Evolutionary conservation across 2,888 invertebrate genomes (phyloP).

Genomic region (Lithosia quadra): DNA sequence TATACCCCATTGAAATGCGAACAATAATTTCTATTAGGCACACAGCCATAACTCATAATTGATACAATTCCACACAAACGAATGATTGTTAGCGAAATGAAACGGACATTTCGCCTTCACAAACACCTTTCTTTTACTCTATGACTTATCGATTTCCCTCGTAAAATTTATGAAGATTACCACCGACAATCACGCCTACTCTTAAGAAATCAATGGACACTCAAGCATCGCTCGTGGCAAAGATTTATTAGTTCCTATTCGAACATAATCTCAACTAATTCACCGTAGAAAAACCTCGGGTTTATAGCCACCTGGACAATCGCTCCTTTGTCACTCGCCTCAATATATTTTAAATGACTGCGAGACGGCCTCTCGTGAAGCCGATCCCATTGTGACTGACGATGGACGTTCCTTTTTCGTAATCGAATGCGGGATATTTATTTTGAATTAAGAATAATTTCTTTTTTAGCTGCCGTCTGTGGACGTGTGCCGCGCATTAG

Average conservation of each 20-base stretch:
- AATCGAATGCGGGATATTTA: slow-evolving; percentile 71
- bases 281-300: slow-evolving; percentile 81
- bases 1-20: slow-evolving; percentile 34
- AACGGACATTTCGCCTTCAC: slow-evolving; percentile 53
- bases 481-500: slow-evolving; percentile 85
- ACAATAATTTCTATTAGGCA: slow-evolving; percentile 58
- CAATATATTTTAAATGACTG: slow-evolving; percentile 86
- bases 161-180: slow-evolving; percentile 84
- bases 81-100: slow-evolving; percentile 70
- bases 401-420: slow-evolving; percentile 73
- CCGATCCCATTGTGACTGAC: slow-evolving; percentile 78
- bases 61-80: slow-evolving; percentile 56
- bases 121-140: slow-evolving; percentile 58
- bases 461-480: slow-evolving; percentile 81
- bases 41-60: slow-evolving; percentile 62
- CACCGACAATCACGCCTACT: slow-evolving; percentile 77
- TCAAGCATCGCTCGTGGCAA: slow-evolving; percentile 61
- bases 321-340: slow-evolving; percentile 75
- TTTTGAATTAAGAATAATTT: slow-evolving; percentile 83
- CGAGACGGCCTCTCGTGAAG: slow-evolving; percentile 71
- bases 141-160: slow-evolving; percentile 67
- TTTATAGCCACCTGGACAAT: slow-evolving; percentile 81
- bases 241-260: slow-evolving; percentile 85
- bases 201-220: slow-evolving; percentile 78
- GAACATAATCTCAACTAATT: slow-evolving; percentile 84